These are phyloP conservation scores for Lochmaea crataegi DNA, from an alignment of 2,888 invertebrate species.

Conservation along the genomic window DNA sequence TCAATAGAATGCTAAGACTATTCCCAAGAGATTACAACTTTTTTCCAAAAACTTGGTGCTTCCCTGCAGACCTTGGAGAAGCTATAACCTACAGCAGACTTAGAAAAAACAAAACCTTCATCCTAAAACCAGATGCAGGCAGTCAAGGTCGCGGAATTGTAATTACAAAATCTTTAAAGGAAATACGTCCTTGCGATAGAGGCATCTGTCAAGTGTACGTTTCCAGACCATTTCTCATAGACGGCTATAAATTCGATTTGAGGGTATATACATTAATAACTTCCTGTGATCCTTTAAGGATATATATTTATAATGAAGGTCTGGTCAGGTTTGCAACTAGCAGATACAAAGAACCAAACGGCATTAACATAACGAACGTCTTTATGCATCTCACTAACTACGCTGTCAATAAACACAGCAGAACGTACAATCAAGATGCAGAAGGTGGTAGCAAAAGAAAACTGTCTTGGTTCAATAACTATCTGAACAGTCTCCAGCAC, in stretches of 20 bases:
- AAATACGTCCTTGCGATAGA: constrained; percentile 82
- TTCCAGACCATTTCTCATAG: constrained; percentile 83
- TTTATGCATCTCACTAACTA: constrained; percentile 97
- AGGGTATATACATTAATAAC: constrained; percentile 90
- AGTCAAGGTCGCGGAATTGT: constrained; percentile 92
- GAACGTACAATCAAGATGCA: constrained; percentile 85
- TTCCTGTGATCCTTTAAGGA: constrained; percentile 88
- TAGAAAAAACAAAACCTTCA: constrained; percentile 81
- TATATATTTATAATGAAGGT: constrained; percentile 93
- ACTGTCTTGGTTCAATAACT: constrained; percentile 74
- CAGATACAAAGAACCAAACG: constrained; percentile 85
- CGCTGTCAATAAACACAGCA: constrained; percentile 90
- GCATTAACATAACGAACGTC: constrained; percentile 85
- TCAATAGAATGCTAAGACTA: constrained; percentile 88
- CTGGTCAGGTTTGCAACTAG: constrained; percentile 90
- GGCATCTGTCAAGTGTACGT: constrained; percentile 89
- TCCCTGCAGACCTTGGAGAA: constrained; percentile 88
- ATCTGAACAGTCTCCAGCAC: constrained; percentile 76
- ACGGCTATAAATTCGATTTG: constrained; percentile 93
- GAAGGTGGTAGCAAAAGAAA: constrained; percentile 91
- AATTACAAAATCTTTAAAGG: constrained; percentile 84
- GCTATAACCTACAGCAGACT: constrained; percentile 78
- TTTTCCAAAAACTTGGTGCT: constrained; percentile 94
- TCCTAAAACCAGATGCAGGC: constrained; percentile 91
- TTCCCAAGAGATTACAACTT: constrained; percentile 92